Conservation (phyloP, 2,888 invertebrate species). For the Cabera pusaria region DNA sequence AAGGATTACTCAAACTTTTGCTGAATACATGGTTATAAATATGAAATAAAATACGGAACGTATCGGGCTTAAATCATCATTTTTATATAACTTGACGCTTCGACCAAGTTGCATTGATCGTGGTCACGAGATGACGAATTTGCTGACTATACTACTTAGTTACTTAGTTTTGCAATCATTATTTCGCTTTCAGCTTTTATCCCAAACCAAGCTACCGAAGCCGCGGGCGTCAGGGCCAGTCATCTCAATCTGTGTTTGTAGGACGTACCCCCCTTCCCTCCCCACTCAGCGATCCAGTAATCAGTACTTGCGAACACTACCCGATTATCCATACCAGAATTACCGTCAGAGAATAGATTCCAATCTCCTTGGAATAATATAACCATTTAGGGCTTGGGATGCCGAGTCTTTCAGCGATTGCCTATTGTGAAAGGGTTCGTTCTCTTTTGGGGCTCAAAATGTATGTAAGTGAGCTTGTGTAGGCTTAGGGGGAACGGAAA, state of each 20-base stretch:
- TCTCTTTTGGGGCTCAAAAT: constrained; percentile 8
- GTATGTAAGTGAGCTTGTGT: constrained; percentile 8
- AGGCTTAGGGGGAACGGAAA: constrained; percentile 5
- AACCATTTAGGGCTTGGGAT: constrained; percentile 19
- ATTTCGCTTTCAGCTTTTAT: too few relatives aligned
- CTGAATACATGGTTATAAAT: too few relatives aligned
- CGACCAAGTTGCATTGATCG: too few relatives aligned
- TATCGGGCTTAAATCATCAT: too few relatives aligned
- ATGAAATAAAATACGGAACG: too few relatives aligned
- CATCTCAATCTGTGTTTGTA: constrained; percentile 64
- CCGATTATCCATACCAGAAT: constrained; percentile 23
- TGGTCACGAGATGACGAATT: too few relatives aligned
- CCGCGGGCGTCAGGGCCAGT: constrained; percentile 59
- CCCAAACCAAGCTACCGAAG: constrained; percentile 30
- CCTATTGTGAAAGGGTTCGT: constrained; percentile 14
- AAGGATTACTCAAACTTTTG: too few relatives aligned
- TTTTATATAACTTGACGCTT: too few relatives aligned
- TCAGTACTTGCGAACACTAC: constrained; percentile 45
- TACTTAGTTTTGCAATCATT: too few relatives aligned
- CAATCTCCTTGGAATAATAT: constrained; percentile 25
- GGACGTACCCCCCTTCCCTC: constrained; percentile 39
- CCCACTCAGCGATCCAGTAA: constrained; percentile 43
- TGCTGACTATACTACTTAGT: too few relatives aligned
- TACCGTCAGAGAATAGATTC: constrained; percentile 19
- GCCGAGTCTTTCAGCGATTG: constrained; percentile 14